phyloP scores from a whole-genome alignment of 2,888 invertebrate species.

The Thelaira solivaga region DNA sequence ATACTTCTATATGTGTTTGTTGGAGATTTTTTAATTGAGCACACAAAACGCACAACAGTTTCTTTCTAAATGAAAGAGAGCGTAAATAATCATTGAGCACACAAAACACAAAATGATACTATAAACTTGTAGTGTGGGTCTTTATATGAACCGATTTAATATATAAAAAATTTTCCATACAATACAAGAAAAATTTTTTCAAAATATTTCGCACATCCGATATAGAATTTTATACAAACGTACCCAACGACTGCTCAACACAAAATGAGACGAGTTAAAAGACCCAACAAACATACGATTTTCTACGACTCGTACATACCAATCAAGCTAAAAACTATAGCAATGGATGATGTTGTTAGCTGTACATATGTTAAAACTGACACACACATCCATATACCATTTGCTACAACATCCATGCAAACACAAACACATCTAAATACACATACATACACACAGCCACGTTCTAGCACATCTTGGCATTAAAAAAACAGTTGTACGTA shows the following conservation, averaged over 20 bases:
- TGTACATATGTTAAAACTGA: slow-evolving; percentile 43
- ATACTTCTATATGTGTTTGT: background rate
- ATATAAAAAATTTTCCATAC: slow-evolving; percentile 29
- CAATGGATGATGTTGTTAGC: slow-evolving; percentile 57
- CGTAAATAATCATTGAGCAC: slow-evolving; percentile 5
- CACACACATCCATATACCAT: slow-evolving; percentile 2
- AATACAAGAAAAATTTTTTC: slow-evolving; percentile 18
- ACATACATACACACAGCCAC: slow-evolving; percentile 13
- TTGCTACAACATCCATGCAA: slow-evolving; percentile 9
- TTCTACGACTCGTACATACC: slow-evolving; percentile 56
- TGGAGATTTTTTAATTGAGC: too few species aligned
- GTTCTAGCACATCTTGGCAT: slow-evolving; percentile 39
- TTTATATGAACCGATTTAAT: slow-evolving; percentile 59
- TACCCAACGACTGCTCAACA: slow-evolving; percentile 65
- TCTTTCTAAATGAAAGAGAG: slow-evolving; percentile 8
- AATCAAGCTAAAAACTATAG: slow-evolving; percentile 60
- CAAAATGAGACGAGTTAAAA: slow-evolving; percentile 64
- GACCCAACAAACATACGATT: slow-evolving; percentile 62
- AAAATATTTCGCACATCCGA: slow-evolving; percentile 54
- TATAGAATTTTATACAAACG: slow-evolving; percentile 63
- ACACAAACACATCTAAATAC: slow-evolving; percentile 18
- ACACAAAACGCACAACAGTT: background rate
- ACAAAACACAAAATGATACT: slow-evolving; percentile 27
- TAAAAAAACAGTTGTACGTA: slow-evolving; percentile 30
- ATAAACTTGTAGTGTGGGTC: slow-evolving; percentile 44